A percentile compares a stretch with the other conserved stretches of the same genome.
Conservation (phyloP, 2,113 vertebrate genomes). For the Catharus bicknelli region DNA sequence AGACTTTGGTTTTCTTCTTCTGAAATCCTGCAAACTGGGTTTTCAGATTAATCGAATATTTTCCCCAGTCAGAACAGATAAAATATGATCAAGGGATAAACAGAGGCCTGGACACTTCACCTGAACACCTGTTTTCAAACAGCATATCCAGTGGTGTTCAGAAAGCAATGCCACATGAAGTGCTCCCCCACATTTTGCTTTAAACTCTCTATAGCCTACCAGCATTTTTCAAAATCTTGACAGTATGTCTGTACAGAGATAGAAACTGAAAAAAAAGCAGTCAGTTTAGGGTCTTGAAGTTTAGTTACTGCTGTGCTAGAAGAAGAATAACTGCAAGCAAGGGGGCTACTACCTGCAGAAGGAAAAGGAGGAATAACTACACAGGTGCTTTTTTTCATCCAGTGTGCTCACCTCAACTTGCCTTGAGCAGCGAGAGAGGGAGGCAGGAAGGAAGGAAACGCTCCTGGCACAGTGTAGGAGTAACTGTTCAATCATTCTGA, state of each 20-base stretch:
- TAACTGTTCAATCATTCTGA: background rate
- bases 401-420: background rate
- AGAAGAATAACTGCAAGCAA: background rate
- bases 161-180: background rate
- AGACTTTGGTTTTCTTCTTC: background rate
- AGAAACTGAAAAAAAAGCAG: background rate
- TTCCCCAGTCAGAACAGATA: background rate
- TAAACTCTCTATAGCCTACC: background rate
- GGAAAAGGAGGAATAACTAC: slow-evolving; percentile 4
- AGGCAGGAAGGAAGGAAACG: background rate
- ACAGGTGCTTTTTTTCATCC: background rate
- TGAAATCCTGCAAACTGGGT: background rate
- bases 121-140: slow-evolving; percentile 27
- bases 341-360: background rate
- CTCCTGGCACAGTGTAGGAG: background rate
- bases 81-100: background rate
- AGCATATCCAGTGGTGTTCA: slow-evolving; percentile 24
- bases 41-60: slow-evolving; percentile 3
- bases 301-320: slow-evolving; percentile 29
- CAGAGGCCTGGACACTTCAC: background rate
- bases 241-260: background rate
- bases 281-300: background rate
- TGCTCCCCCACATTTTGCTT: background rate
- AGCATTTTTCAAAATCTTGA: slow-evolving; percentile 24
- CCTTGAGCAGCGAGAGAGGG: background rate